Evolutionary conservation across 2,888 invertebrate genomes (phyloP).

Genomic region (Mesoligia furuncula): DNA sequence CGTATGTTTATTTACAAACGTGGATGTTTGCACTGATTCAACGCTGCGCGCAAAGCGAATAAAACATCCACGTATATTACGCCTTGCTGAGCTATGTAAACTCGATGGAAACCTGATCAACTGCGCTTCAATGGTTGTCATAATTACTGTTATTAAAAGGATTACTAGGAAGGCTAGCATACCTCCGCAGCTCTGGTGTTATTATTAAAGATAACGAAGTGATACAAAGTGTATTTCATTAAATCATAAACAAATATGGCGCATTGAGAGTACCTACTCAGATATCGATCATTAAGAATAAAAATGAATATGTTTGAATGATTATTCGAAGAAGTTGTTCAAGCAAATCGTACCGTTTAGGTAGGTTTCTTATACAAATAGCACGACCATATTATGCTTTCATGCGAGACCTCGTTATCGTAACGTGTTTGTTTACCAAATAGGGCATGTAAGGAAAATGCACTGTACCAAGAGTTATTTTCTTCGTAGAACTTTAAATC

Average conservation of each 20-base stretch:
- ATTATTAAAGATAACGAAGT: neutral
- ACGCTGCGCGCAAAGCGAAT: neutral
- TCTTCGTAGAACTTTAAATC: neutral
- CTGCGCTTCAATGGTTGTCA: slow-evolving; percentile 7
- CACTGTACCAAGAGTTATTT: neutral
- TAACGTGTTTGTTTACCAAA: slow-evolving; percentile 5
- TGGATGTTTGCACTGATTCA: slow-evolving; percentile 2
- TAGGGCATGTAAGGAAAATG: slow-evolving; percentile 7
- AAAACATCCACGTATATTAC: neutral
- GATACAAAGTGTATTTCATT: neutral
- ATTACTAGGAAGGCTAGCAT: neutral
- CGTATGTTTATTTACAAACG: slow-evolving; percentile 7
- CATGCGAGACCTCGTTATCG: neutral
- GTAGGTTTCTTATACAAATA: neutral
- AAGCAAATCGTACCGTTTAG: neutral
- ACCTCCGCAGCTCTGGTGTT: neutral
- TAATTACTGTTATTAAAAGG: neutral
- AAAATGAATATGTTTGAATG: neutral
- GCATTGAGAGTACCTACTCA: neutral
- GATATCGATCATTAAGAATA: neutral
- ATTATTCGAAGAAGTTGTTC: neutral
- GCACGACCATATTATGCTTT: neutral
- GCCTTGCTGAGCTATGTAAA: neutral
- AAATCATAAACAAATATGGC: neutral
- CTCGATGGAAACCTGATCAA: neutral